Evolutionary conservation across 2,888 invertebrate genomes (phyloP).

Genomic region (Dryococelus australis): DNA sequence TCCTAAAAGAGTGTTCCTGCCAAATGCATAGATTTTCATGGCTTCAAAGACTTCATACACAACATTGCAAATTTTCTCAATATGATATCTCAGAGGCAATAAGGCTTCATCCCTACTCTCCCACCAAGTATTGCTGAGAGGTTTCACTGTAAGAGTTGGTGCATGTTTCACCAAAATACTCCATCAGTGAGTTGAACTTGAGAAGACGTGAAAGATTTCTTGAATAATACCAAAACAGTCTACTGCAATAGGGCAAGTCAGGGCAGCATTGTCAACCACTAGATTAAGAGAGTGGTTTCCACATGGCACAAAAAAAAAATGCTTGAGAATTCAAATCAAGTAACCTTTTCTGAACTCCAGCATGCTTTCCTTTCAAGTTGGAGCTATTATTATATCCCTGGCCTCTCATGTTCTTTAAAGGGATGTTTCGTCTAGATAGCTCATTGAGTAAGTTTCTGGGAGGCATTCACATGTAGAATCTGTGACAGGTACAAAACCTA

Average conservation of each 20-base stretch:
- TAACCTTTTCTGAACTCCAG: no score
- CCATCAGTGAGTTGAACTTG: not conserved
- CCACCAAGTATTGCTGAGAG: not conserved
- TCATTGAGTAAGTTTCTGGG: not conserved
- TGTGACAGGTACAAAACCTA: not conserved
- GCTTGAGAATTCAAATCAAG: not conserved
- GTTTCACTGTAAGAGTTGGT: not conserved
- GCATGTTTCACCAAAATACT: not conserved
- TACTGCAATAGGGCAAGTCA: not conserved
- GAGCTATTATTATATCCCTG: slow-evolving; percentile 22
- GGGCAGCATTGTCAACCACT: not conserved
- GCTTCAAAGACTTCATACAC: not conserved
- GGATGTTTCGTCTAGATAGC: not conserved
- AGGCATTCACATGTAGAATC: slow-evolving; percentile 16
- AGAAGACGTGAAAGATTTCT: not conserved
- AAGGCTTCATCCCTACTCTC: no score
- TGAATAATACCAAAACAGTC: not conserved
- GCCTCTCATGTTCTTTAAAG: slow-evolving; percentile 6
- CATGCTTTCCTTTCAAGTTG: not conserved
- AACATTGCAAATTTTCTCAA: not conserved
- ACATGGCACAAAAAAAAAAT: not conserved
- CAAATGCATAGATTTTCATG: not conserved
- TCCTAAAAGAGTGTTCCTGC: not conserved
- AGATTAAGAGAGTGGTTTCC: not conserved
- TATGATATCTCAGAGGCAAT: not conserved